Evolutionary conservation across 2,888 invertebrate species (phyloP).

Genomic region (Trachelus troglodyta): DNA sequence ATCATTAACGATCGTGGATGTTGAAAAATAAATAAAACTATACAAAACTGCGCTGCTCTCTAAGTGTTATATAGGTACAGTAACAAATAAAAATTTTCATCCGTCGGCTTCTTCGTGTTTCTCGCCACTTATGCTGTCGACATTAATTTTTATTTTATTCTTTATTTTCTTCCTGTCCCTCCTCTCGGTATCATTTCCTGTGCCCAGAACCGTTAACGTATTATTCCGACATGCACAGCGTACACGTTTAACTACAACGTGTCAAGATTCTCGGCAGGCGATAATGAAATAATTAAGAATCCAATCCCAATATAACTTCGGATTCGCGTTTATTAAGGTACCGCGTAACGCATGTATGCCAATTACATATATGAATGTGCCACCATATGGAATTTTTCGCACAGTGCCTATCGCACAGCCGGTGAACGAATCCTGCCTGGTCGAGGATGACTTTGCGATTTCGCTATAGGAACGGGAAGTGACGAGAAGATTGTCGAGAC

Average conservation of each 20-base stretch:
- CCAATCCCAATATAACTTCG: background rate
- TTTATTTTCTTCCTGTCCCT: background rate
- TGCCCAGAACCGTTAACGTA: background rate
- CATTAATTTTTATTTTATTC: background rate
- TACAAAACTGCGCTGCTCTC: background rate
- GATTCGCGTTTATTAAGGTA: too few species aligned
- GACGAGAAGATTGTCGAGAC: conserved; percentile 10
- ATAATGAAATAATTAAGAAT: conserved; percentile 20
- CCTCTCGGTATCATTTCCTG: background rate
- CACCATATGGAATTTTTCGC: background rate
- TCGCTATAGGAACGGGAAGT: conserved; percentile 12
- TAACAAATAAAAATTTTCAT: background rate
- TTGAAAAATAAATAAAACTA: background rate
- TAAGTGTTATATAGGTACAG: background rate
- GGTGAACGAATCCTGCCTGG: conserved; percentile 5
- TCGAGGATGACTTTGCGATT: conserved; percentile 20
- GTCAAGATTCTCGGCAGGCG: conserved; percentile 15
- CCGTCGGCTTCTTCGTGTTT: background rate
- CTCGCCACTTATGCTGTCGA: background rate
- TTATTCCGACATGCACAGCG: background rate
- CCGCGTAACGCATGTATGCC: too few species aligned
- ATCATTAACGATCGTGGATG: background rate
- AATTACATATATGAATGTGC: too few species aligned
- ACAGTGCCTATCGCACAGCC: background rate
- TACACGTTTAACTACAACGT: conserved; percentile 11